Base-by-base conservation (phyloP, 2,113 vertebrate species). In the Camelus dromedarius region DNA sequence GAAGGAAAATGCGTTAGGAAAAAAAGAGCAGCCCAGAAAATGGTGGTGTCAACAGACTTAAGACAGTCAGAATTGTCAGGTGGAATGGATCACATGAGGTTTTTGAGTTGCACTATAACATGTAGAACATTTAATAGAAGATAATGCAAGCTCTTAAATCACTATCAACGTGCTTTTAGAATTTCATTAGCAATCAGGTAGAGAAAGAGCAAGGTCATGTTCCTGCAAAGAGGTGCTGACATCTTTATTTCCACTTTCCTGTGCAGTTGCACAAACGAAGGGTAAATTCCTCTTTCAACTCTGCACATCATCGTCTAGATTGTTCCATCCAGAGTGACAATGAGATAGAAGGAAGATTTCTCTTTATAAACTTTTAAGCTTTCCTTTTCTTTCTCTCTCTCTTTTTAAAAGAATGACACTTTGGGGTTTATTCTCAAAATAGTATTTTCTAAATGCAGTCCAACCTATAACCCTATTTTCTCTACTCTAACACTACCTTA, bases 101-200 rank as follows among this genome's bases (percentile, higher is more conserved):
- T n/a, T 16, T 20, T 56, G 52, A 80, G 30, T 32, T 14, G 7
- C 54, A 46, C 88, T 85, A 30, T 30, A 50, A 18, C 20, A 24
- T 35, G 24, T 4, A 75, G n/a, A 97, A 76, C 7, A 83, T 38
- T 97, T 96, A 93, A 77, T n/a, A 79, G 73, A 91, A 75, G 20
- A 60, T 54, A 58, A 94, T 14, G n/a, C n/a, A 93, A 86, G 18
- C 20, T 91, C 48, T 46, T 32, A 62, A 67, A 56, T 93, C 2
- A 67, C 15, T 38, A 28, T 12, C 35, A 48, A n/a, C 67, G 19
- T 56, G 30, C 46, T 76, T 60, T 66, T 42, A 87, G 64, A 73
- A 66, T 79, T 89, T 76, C 94, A 56, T 16, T 30, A 56, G 32
- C 16, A 60, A 19, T 58, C 76, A 77, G 64, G 32, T 18, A 81